A percentile compares a stretch with the other conserved stretches of the same genome.
phyloP scores from a whole-genome alignment of 2,113 vertebrate genomes.

The Cyprinodon variegatus region DNA sequence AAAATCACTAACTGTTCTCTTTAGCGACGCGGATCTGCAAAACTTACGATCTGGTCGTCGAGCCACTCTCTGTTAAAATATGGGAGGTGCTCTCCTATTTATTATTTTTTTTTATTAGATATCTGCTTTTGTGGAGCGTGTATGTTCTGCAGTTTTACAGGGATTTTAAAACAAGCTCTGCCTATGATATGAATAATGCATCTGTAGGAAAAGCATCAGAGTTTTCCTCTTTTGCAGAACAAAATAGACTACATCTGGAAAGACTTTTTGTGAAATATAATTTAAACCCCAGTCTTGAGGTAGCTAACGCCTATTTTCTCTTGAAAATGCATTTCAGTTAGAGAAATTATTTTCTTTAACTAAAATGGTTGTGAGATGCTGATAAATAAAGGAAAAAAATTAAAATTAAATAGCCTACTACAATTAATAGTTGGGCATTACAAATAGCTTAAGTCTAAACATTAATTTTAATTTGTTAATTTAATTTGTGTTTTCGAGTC shows the following conservation, averaged over 20 bases:
- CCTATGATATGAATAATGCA: slow-evolving; percentile 31
- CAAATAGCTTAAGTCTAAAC: too few relatives aligned
- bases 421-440: too few relatives aligned
- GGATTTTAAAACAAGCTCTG: slow-evolving; percentile 12
- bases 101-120: background rate
- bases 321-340: too few relatives aligned
- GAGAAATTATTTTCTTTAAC: too few relatives aligned
- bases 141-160: slow-evolving; percentile 7
- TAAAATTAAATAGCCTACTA: too few relatives aligned
- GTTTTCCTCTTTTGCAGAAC: background rate
- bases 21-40: slow-evolving; percentile 36
- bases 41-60: slow-evolving; percentile 13
- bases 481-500: too few relatives aligned
- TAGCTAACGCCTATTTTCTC: slow-evolving; percentile 12
- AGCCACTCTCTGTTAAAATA: slow-evolving; percentile 10
- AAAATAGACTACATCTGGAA: background rate
- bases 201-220: background rate
- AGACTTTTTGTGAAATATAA: background rate
- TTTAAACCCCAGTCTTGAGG: background rate
- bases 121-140: background rate
- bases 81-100: background rate
- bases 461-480: too few relatives aligned
- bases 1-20: slow-evolving; percentile 52
- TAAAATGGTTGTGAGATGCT: too few relatives aligned
- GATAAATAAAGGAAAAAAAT: too few relatives aligned